Conservation (phyloP, 2,797 vertebrate species). For the Pempheris klunzingeri region DNA sequence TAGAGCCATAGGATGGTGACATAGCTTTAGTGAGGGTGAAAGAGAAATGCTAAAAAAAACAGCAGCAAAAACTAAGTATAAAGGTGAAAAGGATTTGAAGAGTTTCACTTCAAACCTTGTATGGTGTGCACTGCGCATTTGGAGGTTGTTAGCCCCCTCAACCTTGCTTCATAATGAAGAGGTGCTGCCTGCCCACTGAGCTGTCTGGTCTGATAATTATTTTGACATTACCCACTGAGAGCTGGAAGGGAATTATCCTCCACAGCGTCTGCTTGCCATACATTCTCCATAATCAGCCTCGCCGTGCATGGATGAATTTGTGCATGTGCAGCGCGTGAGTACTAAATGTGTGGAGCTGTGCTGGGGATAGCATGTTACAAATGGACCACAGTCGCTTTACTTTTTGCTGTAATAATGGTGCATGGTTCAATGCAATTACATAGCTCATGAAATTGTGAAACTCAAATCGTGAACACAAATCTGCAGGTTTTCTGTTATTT, state of each 20-base stretch:
- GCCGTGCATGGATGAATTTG: conserved; percentile 43
- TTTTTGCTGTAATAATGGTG: conserved; percentile 2
- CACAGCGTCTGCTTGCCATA: conserved; percentile 73
- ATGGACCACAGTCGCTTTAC: neutral
- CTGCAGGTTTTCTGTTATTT: too few species aligned
- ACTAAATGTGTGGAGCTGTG: conserved; percentile 1
- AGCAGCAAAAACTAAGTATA: conserved; percentile 2
- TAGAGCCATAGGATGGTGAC: neutral
- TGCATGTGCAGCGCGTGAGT: neutral
- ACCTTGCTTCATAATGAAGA: conserved; percentile 73
- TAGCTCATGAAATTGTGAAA: neutral
- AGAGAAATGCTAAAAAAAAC: neutral
- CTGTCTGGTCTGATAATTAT: conserved; percentile 85
- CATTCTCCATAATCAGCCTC: conserved; percentile 78
- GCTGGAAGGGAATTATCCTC: conserved; percentile 78
- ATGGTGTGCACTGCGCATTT: conserved; percentile 28
- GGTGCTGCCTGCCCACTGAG: conserved; percentile 80
- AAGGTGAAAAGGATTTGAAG: conserved; percentile 25
- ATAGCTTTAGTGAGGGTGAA: neutral
- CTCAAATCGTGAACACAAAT: neutral
- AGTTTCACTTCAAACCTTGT: conserved; percentile 20
- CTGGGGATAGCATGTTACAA: conserved; percentile 13
- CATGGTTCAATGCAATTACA: conserved; percentile 7
- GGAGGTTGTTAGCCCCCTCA: conserved; percentile 61
- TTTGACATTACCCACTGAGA: conserved; percentile 81